Base-by-base conservation (phyloP, 2,797 vertebrate species). In the Ara ararauna region DNA sequence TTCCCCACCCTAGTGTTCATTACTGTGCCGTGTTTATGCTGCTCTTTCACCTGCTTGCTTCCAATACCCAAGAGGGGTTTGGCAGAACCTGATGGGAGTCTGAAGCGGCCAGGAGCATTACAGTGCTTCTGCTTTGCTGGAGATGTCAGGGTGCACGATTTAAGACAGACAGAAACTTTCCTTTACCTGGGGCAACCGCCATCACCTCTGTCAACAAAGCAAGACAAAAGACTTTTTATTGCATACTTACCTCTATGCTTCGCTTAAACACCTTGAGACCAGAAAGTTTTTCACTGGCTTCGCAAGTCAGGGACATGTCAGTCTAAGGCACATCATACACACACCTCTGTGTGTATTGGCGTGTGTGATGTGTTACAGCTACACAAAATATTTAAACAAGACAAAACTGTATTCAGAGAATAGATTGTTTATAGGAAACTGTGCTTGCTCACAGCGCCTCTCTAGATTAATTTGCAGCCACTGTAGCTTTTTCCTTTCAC, bases 1-100 rank as follows among this genome's bases (percentile, higher is more conserved):
- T 48, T 83, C 29, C 23, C 19, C 0, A 0, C 29, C 80, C 78
- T 53, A 30, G 24, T 7, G 0, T 54, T 91, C 11, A 0, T 81
- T 78, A 45, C 17, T 9, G 2, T 7, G 26, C 13, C 0, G 1
- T 68, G 38, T 47, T 85, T 70, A 36, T 24, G 19, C 24, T 48
- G 15, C 22, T 17, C 13, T 85, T 92, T 87, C 4, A 3, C 30
- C 8, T 47, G 58, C 14, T 70, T 0, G 0, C 50, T 48, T 66
- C 36, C 0, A 0, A 26, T 76, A 51, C 19, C 12, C 1, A 8
- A 47, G 60, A 83, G 36, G 7, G 5, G 9, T 15, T 23, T 40
- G 36, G 8, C 10, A 62, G 47, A 54, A 70, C 42, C 19, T 84
- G 23, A 5, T n/a, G 5, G 38, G 34, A 50, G 10, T 21, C 38